These are phyloP conservation scores for Myotis planiceps DNA, from an alignment of 2,797 vertebrate species.

Conservation along the genomic window DNA sequence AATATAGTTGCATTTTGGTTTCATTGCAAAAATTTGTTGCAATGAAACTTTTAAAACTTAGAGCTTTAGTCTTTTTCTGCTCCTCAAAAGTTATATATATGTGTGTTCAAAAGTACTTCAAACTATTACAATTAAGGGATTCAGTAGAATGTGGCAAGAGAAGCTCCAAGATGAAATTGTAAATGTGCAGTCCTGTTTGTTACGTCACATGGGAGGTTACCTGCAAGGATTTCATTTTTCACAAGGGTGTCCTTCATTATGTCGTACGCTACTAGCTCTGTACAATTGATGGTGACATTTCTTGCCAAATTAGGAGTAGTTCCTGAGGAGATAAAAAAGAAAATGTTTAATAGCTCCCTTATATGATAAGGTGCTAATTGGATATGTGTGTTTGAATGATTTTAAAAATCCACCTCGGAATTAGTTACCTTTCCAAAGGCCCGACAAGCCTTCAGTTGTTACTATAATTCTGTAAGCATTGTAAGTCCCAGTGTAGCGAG, in stretches of 20 bases:
- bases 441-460: conserved; percentile 89
- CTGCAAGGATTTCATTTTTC: conserved; percentile 89
- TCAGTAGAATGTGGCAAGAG: no score
- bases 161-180: neutral
- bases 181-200: neutral
- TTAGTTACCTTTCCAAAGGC: conserved; percentile 93
- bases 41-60: neutral
- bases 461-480: conserved; percentile 93
- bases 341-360: neutral
- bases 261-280: conserved; percentile 93
- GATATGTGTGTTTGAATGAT: neutral
- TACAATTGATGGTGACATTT: conserved; percentile 93
- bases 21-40: neutral
- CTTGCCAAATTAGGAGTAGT: conserved; percentile 93
- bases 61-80: neutral
- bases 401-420: neutral
- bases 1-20: neutral
- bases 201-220: conserved; percentile 78
- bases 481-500: conserved; percentile 92
- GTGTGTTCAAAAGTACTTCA: neutral
- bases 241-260: conserved; percentile 93
- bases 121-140: neutral
- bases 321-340: conserved; percentile 82
- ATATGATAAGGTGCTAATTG: neutral
- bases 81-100: neutral